Percentiles rank a stretch among this genome's conserved stretches.
phyloP scores from a whole-genome alignment of 2,888 invertebrate genomes.

The Eristalinus aeneus region DNA sequence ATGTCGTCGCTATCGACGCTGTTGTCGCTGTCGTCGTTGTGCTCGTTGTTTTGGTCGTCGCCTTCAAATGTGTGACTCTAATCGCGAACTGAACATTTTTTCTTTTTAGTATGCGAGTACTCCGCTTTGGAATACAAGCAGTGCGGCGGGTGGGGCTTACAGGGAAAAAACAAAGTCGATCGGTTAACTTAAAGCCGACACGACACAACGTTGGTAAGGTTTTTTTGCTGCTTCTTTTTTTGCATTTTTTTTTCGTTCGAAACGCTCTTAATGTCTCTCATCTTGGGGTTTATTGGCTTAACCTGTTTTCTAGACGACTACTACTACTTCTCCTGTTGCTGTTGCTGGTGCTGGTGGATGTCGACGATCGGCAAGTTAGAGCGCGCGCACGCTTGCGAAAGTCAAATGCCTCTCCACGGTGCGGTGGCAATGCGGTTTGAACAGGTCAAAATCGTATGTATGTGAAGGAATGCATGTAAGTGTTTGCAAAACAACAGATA shows the following conservation, averaged over 20 bases:
- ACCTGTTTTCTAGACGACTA: conserved; percentile 69
- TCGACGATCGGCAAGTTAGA: conserved; percentile 48
- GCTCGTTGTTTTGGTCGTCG: conserved; percentile 54
- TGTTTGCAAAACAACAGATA: conserved; percentile 44
- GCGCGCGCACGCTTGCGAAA: conserved; percentile 30
- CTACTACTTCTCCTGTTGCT: conserved; percentile 17
- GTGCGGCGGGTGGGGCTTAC: not conserved
- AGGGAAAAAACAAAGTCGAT: conserved; percentile 50
- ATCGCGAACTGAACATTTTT: conserved; percentile 63
- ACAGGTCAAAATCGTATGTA: conserved; percentile 62
- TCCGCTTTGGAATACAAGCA: not conserved
- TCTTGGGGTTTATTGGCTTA: conserved; percentile 71
- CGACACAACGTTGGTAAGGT: conserved; percentile 16
- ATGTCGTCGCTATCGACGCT: conserved; percentile 51
- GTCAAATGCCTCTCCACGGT: conserved; percentile 13
- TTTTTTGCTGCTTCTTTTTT: conserved; percentile 25
- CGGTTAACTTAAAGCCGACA: conserved; percentile 12
- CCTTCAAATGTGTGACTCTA: conserved; percentile 57
- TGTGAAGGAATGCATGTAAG: conserved; percentile 48
- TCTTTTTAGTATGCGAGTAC: conserved; percentile 27
- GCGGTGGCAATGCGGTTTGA: conserved; percentile 29
- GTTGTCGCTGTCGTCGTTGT: conserved; percentile 19
- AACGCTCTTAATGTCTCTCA: conserved; percentile 70
- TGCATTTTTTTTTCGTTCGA: conserved; percentile 36
- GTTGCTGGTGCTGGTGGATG: conserved; percentile 21